phyloP scores from a whole-genome alignment of 2,888 invertebrate species.

The Salticus scenicus region DNA sequence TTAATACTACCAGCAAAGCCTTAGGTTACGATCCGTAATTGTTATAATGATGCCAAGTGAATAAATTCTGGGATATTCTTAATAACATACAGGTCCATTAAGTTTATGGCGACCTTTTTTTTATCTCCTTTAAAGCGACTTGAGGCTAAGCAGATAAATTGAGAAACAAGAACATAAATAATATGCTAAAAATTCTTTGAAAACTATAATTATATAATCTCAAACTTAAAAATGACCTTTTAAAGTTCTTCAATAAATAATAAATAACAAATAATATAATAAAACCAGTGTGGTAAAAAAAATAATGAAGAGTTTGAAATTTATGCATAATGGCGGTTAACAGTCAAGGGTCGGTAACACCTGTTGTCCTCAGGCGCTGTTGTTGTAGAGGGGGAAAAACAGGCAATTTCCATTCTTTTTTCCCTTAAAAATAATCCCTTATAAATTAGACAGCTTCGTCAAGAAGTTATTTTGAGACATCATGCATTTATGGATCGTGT shows the following conservation, averaged over 20 bases:
- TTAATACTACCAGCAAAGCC: conserved; percentile 61
- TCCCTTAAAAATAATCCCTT: neutral
- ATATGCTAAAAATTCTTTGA: conserved; percentile 54
- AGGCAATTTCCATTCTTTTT: neutral
- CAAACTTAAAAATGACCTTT: conserved; percentile 68
- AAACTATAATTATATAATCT: conserved; percentile 69
- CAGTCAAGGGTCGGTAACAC: conserved; percentile 60
- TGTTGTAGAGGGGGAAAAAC: conserved; percentile 38
- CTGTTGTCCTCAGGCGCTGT: conserved; percentile 45
- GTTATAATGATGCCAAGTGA: conserved; percentile 59
- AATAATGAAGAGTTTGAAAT: conserved; percentile 40
- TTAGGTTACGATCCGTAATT: conserved; percentile 47
- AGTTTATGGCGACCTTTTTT: conserved; percentile 67
- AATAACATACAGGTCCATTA: conserved; percentile 67
- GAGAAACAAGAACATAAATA: conserved; percentile 67
- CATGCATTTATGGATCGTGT: neutral
- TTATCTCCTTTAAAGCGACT: conserved; percentile 43
- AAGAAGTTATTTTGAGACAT: neutral
- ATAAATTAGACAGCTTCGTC: neutral
- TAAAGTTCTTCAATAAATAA: conserved; percentile 68
- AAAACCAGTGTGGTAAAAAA: conserved; percentile 18
- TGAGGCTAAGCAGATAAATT: conserved; percentile 50
- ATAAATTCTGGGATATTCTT: conserved; percentile 60
- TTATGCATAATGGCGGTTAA: conserved; percentile 63
- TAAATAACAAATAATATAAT: conserved; percentile 58